These are phyloP conservation scores for Amiota minor DNA, from an alignment of 2,888 invertebrate genomes.

Conservation along the genomic window DNA sequence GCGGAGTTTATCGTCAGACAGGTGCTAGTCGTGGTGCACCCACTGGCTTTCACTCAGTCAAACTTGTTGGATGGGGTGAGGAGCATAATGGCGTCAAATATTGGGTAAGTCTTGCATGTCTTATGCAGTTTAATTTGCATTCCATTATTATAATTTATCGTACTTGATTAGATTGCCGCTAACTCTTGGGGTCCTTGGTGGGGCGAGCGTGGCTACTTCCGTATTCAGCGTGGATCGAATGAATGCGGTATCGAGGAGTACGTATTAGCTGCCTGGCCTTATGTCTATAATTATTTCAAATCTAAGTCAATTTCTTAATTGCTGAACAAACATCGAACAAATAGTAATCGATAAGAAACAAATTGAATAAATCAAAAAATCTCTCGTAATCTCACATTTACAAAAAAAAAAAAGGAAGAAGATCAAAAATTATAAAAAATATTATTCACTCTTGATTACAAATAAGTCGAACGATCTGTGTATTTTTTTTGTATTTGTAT, in stretches of 20 bases:
- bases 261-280: conserved; percentile 84
- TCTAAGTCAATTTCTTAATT: conserved; percentile 48
- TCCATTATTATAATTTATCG: not conserved
- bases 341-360: conserved; percentile 32
- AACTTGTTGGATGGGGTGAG: conserved; percentile 94
- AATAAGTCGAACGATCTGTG: conserved; percentile 3
- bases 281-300: conserved; percentile 69
- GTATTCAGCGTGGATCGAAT: conserved; percentile 86
- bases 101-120: conserved; percentile 80
- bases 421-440: conserved; percentile 26
- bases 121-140: conserved; percentile 3
- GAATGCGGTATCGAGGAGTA: conserved; percentile 94
- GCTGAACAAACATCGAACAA: not conserved
- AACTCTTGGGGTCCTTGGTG: conserved; percentile 95
- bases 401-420: conserved; percentile 48
- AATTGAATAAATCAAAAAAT: conserved; percentile 56
- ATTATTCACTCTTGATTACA: not conserved
- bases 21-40: conserved; percentile 76
- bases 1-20: conserved; percentile 86
- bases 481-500: conserved; percentile 31
- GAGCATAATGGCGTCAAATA: conserved; percentile 81
- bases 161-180: conserved; percentile 82
- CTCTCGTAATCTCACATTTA: conserved; percentile 57
- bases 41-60: conserved; percentile 89
- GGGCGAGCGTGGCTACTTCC: conserved; percentile 94